Base-by-base conservation (phyloP, 2,113 vertebrate species). In the Heterotis niloticus region DNA sequence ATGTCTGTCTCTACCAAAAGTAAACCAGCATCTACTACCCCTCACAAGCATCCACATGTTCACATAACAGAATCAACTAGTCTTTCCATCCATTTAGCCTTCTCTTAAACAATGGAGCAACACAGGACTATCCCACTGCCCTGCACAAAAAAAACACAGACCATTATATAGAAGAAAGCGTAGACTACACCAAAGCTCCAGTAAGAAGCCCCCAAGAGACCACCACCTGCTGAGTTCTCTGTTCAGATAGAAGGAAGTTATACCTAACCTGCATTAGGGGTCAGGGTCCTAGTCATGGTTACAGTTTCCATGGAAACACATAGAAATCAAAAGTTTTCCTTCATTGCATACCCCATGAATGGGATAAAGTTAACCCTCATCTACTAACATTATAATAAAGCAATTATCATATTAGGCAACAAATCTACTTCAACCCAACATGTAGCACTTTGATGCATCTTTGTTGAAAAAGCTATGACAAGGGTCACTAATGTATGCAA, bases 171-270 rank as follows among this genome's bases (percentile, higher is more conserved):
- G 26, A 16, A 75, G 26, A 17, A 23, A 76, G 20, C 13, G 12
- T 54, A 64, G 64, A 24, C 23, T 64, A 67, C 29, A 54, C 66
- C 34, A 28, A 12, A 68, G 16, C 64, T 24, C 52, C 51, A 28
- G n/a, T 62, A 78, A 78, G 29, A 60, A 59, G 54, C 56, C 66
- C 66, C 66, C 66, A 14, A 57, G 67, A 67, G 67, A 51, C 64
- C 44, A 34, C 67, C 57, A 17, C 18, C 4, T n/a, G 18, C n/a
- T 52, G 44, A 66, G 56, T 71, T 23, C 77, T 56, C 54, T n/a
- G 20, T 14, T 57, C 29, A 24, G 26, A 78, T 71, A 62, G 67
- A 66, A 13, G 23, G 56, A 26, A 26, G 54, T 66, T 18, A 26
- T 44, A 24, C 64, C 20, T 62, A 70, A 60, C 18, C 52, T 51